Conservation (phyloP, 2,888 invertebrate species). For the Amphipoea oculea region DNA sequence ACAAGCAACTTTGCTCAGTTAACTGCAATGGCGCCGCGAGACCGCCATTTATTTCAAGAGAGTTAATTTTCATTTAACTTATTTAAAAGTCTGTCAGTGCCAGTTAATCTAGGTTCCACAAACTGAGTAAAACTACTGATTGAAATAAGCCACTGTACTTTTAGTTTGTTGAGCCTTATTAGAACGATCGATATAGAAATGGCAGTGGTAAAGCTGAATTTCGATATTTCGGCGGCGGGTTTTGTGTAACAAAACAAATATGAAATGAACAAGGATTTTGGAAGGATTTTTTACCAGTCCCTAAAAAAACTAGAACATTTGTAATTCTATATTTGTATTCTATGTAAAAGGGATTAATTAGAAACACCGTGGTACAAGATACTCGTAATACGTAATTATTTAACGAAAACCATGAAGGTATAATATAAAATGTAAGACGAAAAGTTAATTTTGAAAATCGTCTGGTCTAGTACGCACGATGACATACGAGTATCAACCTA, state of each 20-base stretch:
- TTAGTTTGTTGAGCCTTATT: conserved; percentile 16
- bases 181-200: not conserved
- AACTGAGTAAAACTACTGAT: conserved; percentile 35
- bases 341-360: not conserved
- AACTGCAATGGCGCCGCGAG: conserved; percentile 15
- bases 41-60: conserved; percentile 45
- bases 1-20: conserved; percentile 37
- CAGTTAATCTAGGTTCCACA: conserved; percentile 45
- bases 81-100: conserved; percentile 54
- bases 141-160: conserved; percentile 34
- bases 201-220: not conserved
- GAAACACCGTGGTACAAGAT: not conserved
- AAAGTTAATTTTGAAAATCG: not conserved
- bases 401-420: not conserved
- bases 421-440: not conserved
- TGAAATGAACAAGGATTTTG: not conserved
- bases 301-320: not conserved
- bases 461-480: not conserved
- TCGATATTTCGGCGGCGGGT: not conserved
- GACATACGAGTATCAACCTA: not conserved
- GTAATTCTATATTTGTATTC: not conserved
- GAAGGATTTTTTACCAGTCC: not conserved
- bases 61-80: conserved; percentile 57
- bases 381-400: not conserved
- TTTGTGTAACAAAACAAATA: not conserved